Evolutionary conservation across 35 echinoderm and acorn worm species (phyloP).

Genomic region (Stichopus chloronotus): DNA sequence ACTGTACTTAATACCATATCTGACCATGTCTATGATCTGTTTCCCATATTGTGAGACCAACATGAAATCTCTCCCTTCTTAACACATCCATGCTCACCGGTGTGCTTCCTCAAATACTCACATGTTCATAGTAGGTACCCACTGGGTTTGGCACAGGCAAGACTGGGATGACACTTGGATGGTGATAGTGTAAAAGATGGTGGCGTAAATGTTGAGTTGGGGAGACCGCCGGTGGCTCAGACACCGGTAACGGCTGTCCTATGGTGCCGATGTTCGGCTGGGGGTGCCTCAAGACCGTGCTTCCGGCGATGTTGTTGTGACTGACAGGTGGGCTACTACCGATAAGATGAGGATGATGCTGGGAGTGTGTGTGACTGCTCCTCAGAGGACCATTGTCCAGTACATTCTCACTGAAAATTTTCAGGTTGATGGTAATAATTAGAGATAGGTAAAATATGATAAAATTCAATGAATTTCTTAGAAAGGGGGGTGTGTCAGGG

Average conservation of each 20-base stretch:
- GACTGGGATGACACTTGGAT: slow-evolving; percentile 27
- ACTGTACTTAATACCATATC: no score
- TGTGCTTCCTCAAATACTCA: not conserved
- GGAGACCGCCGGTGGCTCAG: slow-evolving; percentile 16
- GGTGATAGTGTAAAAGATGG: slow-evolving; percentile 49
- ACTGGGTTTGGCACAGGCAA: slow-evolving; percentile 39
- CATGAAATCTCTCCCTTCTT: no score
- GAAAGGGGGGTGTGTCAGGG: no score
- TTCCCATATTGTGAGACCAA: no score
- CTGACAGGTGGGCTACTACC: slow-evolving; percentile 7
- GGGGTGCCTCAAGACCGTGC: not conserved
- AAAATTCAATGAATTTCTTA: not conserved
- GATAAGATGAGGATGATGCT: slow-evolving; percentile 26
- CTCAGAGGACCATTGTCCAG: not conserved
- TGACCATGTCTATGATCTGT: no score
- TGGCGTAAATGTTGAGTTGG: slow-evolving; percentile 32
- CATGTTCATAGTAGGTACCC: slow-evolving; percentile 18
- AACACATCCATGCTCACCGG: no score
- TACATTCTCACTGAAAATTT: slow-evolving; percentile 33
- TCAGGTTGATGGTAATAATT: not conserved
- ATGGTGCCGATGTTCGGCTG: slow-evolving; percentile 16
- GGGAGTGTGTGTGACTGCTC: slow-evolving; percentile 3
- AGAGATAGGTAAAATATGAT: not conserved
- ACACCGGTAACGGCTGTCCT: slow-evolving; percentile 7
- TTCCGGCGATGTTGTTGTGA: not conserved